Evolutionary conservation across 2,797 vertebrate species (phyloP).

Genomic region (Typhlichthys eigenmanni): DNA sequence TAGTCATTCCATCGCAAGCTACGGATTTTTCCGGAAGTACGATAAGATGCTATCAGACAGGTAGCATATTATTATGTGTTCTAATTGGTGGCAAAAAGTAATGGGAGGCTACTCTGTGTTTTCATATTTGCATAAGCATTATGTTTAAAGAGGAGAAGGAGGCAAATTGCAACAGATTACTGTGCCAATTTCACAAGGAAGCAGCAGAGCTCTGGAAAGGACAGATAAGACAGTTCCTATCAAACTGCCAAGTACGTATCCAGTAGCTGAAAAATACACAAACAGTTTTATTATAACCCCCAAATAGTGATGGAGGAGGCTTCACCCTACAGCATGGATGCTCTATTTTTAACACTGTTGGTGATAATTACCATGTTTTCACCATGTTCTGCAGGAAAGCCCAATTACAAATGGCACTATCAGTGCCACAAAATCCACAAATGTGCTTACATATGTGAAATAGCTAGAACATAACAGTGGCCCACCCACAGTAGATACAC

Average conservation of each 20-base stretch:
- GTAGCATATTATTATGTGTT: constrained; percentile 40
- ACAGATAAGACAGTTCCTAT: constrained; percentile 82
- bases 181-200: constrained; percentile 78
- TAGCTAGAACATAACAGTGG: no score
- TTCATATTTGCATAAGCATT: constrained; percentile 76
- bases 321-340: constrained; percentile 71
- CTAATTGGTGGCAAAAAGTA: constrained; percentile 64
- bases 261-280: constrained; percentile 72
- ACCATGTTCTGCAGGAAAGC: constrained; percentile 54
- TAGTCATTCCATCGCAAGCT: no score
- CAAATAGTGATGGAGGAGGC: constrained; percentile 74
- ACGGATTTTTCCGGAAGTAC: no score
- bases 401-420: constrained; percentile 62
- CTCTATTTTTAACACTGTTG: constrained; percentile 75
- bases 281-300: constrained; percentile 74
- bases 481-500: no score
- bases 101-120: constrained; percentile 61
- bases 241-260: constrained; percentile 79
- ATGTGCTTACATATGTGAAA: background rate
- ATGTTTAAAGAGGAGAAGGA: constrained; percentile 68
- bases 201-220: constrained; percentile 79
- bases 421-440: constrained; percentile 17
- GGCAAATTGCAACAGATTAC: constrained; percentile 79
- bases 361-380: constrained; percentile 76
- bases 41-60: no score